Conservation (phyloP, 2,797 vertebrate genomes). For the Chelmon rostratus region DNA sequence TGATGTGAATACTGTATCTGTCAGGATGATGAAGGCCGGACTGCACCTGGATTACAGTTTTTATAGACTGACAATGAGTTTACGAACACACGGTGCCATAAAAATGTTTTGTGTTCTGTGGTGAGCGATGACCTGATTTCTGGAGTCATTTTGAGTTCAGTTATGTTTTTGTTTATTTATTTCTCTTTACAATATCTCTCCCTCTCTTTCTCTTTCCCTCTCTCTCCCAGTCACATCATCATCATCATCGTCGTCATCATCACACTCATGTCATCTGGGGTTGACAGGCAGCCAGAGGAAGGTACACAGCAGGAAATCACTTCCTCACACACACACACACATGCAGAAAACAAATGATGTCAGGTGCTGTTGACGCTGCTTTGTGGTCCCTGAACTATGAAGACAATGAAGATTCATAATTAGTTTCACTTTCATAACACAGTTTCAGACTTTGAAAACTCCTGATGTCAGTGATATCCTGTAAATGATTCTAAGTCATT, state of each 20-base stretch:
- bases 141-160: too few species aligned
- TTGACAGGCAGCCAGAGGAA: slow-evolving; percentile 59
- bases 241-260: slow-evolving; percentile 27
- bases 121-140: too few species aligned
- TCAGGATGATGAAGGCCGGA: too few species aligned
- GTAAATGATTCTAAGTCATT: not conserved
- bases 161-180: too few species aligned
- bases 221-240: slow-evolving; percentile 21
- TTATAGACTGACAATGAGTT: too few species aligned
- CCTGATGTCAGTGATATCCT: not conserved
- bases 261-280: slow-evolving; percentile 4
- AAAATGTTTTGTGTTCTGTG: too few species aligned
- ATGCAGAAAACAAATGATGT: slow-evolving; percentile 6
- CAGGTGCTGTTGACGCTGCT: slow-evolving; percentile 9
- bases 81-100: too few species aligned
- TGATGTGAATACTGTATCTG: too few species aligned
- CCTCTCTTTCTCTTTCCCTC: not conserved
- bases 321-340: not conserved
- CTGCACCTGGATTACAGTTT: too few species aligned
- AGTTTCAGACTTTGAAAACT: too few species aligned
- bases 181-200: too few species aligned
- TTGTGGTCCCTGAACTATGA: not conserved
- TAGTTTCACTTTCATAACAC: not conserved
- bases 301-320: slow-evolving; percentile 40
- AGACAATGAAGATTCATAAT: not conserved